Conservation (phyloP, 2,888 invertebrate genomes). For the Drosophila kambysellisi region DNA sequence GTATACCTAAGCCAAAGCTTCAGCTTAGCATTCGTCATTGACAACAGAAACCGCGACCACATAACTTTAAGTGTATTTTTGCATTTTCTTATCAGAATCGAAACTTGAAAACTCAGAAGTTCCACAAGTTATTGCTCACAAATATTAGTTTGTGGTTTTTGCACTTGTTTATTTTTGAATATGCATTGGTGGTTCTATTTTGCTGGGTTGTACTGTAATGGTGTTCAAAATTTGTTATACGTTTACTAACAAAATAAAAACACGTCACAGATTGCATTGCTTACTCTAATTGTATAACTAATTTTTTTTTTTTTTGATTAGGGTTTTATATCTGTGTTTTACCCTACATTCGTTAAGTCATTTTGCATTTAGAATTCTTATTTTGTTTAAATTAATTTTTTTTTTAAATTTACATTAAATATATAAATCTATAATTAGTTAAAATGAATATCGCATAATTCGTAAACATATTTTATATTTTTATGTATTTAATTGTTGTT, state of each 20-base stretch:
- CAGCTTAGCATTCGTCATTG: constrained; percentile 38
- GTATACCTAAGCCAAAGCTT: neutral
- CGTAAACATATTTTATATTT: neutral
- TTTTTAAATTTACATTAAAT: too few species aligned
- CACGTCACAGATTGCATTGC: neutral
- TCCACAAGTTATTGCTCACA: neutral
- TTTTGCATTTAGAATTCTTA: neutral
- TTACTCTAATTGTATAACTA: neutral
- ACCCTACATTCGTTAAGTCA: neutral
- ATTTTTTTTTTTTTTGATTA: neutral
- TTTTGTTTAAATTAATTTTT: too few species aligned
- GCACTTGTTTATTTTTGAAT: neutral
- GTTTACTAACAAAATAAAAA: neutral
- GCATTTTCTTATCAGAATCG: constrained; percentile 23
- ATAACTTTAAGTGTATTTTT: neutral
- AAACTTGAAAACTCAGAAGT: constrained; percentile 15
- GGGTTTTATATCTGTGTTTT: neutral
- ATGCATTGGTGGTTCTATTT: neutral
- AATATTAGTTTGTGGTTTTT: neutral
- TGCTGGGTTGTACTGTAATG: neutral
- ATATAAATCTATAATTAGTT: neutral
- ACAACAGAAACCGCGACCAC: neutral
- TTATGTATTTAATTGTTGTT: neutral
- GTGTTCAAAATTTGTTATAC: neutral
- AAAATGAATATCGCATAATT: too few species aligned